These are phyloP conservation scores for Hemicordylus capensis DNA, from an alignment of 2,113 vertebrate genomes.

Conservation along the genomic window DNA sequence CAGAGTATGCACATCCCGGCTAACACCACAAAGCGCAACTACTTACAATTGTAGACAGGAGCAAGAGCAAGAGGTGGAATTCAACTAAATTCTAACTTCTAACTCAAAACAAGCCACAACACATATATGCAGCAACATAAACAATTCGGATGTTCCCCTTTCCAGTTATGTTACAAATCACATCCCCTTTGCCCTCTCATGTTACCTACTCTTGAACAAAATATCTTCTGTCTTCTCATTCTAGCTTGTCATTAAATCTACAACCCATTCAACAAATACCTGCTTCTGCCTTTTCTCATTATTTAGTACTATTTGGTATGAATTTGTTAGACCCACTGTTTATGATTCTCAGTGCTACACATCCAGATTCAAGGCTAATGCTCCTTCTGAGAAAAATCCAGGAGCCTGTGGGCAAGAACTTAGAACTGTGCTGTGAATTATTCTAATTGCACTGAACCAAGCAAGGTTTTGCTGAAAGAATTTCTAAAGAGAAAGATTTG, in stretches of 20 bases:
- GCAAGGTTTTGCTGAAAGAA: conserved; percentile 14
- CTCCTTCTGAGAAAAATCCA: background rate
- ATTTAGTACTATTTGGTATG: background rate
- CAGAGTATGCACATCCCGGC: background rate
- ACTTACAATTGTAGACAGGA: background rate
- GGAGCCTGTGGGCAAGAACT: background rate
- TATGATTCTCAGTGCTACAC: background rate
- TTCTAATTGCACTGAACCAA: conserved; percentile 8
- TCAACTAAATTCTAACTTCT: background rate
- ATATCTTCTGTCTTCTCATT: background rate
- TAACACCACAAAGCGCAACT: background rate
- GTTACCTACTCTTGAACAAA: background rate
- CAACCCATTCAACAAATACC: background rate
- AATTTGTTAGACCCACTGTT: background rate
- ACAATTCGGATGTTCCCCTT: background rate
- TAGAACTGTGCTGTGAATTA: background rate
- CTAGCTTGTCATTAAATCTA: background rate
- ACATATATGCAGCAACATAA: background rate
- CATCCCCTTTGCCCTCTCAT: background rate
- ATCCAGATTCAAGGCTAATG: background rate
- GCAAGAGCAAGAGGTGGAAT: background rate
- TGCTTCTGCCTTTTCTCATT: background rate
- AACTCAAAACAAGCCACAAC: background rate
- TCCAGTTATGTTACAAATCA: background rate
- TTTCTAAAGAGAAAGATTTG: conserved; percentile 19